Base-by-base conservation (phyloP, 1,140 invertebrate genomes). In the Dreissena polymorpha region DNA sequence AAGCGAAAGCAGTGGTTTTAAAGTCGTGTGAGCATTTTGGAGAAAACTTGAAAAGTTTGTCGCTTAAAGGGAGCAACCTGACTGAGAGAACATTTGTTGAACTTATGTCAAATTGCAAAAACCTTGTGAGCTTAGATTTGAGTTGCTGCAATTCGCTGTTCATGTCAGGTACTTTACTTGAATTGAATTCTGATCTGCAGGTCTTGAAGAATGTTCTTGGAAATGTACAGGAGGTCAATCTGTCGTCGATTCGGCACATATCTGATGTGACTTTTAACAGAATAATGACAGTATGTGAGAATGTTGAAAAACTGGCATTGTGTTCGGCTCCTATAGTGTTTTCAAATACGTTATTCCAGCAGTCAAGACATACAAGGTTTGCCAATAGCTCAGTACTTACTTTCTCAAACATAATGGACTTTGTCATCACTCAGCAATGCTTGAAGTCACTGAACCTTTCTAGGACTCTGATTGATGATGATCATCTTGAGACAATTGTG, bases 221-320 rank as follows among this genome's bases (percentile, higher is more conserved):
- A 77, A 94, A 94, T 75, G 92, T 96, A 16, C 94, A 92, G 83
- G 91, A 93, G 67, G 89, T 96, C 39, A 95, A 94, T 81, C 89
- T 96, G 77, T 94, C 94, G 14, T 94, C 94, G 55, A 95, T 96
- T 88, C 93, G 95, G 76, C 96, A 96, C 89, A 90, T 96, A 0
- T 95, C 95, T 0, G 96, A 96, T 94, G 94, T 94, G 53, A 91
- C 96, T 25, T 95, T 96, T 50, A 94, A 95, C 87, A 94, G 95
- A 85, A 93, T 96, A 87, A 93, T 95, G 0, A 92, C 94, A n/a
- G 92, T 95, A 13, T 94, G 95, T 86, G 94, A 94, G 29, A 93
- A 93, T 74, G 86, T 96, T 13, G 93, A 95, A 82, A 92, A 94
- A 29, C 89, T 96, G 0, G 94, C 94, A 88, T 92, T 96, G 72